Base-by-base conservation (phyloP, 2,888 invertebrate species). In the Perithous albicinctus region DNA sequence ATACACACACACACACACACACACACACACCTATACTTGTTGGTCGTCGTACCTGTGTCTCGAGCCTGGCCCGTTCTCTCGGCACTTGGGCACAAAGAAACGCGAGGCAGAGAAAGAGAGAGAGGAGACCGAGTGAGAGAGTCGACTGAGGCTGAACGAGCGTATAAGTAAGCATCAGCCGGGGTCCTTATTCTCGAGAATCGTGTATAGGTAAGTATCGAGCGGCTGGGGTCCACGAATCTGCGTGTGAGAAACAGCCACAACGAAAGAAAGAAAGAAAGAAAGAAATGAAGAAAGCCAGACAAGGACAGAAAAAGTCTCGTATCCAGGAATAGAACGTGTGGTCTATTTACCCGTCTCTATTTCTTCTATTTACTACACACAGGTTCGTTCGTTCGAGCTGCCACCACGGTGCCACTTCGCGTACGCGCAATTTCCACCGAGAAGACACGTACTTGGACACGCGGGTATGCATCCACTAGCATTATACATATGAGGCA, bases 21-120 rank as follows among this genome's bases (percentile, higher is more conserved):
- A 15, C 12, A 38, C 2, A 41, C 7, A 20, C 48, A 20, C 6
- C 20, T 48, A 67, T 48, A 48, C 35, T 26, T 15, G n/a, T 1
- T 56, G 72, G 67, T 75, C 54, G 59, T 82, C 35, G 77, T 80
- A 83, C 80, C 83, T 83, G 83, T 26, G 64, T 70, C 64, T 74
- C 73, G 70, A 54, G 51, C 48, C 63, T 70, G 80, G 81, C 77
- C 80, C 74, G 78, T 35, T 67, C 54, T 61, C 70, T 77, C 46
- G 41, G 32, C 72, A 74, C 73, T 63, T 72, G 56, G 77, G 67
- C 83, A 83, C 80, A 83, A 81, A 84, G 80, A 78, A 80, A 74
- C 73, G 77, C 64, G 74, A 29, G 6, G 59, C 74, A 70, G 61
- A 63, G n/a, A n/a, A n/a, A n/a, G n/a, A n/a, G n/a, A n/a, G n/a